Evolutionary conservation across 2,113 vertebrate species (phyloP), one percentile per base, ranked within the genome.

Genomic region (Rhinogobius similis): DNA sequence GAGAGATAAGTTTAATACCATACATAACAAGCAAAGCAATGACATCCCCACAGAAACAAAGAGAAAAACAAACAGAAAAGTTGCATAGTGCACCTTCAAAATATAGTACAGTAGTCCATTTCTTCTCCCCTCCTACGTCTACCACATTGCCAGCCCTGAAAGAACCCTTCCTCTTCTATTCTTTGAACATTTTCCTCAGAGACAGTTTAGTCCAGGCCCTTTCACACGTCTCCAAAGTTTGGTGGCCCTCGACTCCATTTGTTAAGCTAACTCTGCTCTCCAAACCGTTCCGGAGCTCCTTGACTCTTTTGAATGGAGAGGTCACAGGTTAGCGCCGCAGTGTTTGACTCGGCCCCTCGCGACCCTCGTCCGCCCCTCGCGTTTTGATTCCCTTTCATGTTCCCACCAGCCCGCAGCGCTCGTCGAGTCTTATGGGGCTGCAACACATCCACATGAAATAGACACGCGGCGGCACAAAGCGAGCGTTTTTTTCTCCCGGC

Each of bases 371-470:
- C 70, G 72, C 79, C 78, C 74, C 81, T 62, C 72, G 81, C 86
- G 83, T 80, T 84, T 89, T 80, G 62, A 58, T 74, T 87, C 87
- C 82, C 82, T 90, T 89, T 90, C 77, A 89, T 88, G 88, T 89
- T 86, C 77, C 77, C 87, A 86, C 75, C 82, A 79, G 79, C 86
- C 86, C 86, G 69, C 0, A 89, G 88, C 87, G 77, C 82, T 86
- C 78, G 76, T 5, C n/a, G 81, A 63, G 86, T 81, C 83, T 83
- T 85, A 68, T 77, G 83, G 83, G 79, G 62, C 77, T 67, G 63
- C 11, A 24, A 3, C 64, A 46, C 68, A 38, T 44, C 2, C 68
- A 55, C 72, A 48, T 27, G 32, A 43, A 80, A 74, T 76, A 81
- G 78, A 86, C 84, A 81, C 76, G 63, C 72, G 72, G 63, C 72